phyloP scores from a whole-genome alignment of 2,113 vertebrate genomes.

The Litocranius walleri region DNA sequence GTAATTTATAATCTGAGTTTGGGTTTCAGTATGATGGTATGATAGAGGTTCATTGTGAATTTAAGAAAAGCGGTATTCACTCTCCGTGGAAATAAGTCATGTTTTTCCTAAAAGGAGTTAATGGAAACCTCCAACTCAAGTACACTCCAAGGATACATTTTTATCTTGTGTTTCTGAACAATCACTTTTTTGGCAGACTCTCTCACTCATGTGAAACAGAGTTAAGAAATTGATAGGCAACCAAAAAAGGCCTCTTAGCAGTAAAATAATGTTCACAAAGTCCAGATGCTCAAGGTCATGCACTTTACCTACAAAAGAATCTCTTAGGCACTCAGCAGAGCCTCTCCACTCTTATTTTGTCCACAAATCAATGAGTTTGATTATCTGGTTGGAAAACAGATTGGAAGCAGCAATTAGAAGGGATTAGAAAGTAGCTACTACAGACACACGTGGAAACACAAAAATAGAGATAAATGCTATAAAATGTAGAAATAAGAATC shows the following conservation, averaged over 20 bases:
- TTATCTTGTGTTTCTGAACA: slow-evolving; percentile 36
- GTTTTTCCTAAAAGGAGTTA: slow-evolving; percentile 3
- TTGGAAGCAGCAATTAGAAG: not conserved
- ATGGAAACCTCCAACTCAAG: not conserved
- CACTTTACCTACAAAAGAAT: not conserved
- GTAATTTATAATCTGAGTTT: not conserved
- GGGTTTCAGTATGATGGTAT: not conserved
- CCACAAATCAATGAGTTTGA: not conserved
- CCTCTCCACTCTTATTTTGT: not conserved
- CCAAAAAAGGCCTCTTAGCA: not conserved
- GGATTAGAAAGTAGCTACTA: not conserved
- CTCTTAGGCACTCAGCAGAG: not conserved
- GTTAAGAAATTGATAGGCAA: not conserved
- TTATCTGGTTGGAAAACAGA: slow-evolving; percentile 2
- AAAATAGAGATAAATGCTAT: not conserved
- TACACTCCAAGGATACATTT: not conserved
- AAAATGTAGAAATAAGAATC: slow-evolving; percentile 7
- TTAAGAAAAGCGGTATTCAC: not conserved
- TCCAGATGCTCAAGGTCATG: not conserved
- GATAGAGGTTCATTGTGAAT: not conserved
- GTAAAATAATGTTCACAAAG: not conserved
- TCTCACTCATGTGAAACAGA: not conserved
- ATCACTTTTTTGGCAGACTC: not conserved
- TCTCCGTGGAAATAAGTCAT: not conserved
- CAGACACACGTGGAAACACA: not conserved